Percentiles rank a stretch among this genome's conserved stretches.
These are phyloP conservation scores for Gorsachius magnificus DNA, from an alignment of 2,797 vertebrate species.

Conservation along the genomic window DNA sequence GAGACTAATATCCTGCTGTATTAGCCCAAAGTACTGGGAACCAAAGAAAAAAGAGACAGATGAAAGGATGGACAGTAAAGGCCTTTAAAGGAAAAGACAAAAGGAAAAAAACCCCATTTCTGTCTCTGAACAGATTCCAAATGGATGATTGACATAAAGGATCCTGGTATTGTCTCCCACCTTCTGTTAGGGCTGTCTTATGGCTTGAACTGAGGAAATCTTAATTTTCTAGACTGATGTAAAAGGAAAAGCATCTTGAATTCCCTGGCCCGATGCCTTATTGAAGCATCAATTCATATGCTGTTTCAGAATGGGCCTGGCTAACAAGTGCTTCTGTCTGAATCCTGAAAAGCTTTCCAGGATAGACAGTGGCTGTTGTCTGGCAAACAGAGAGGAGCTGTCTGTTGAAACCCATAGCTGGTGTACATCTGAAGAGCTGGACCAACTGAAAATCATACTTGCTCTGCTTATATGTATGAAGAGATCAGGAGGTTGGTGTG, in stretches of 20 bases:
- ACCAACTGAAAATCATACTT: not conserved
- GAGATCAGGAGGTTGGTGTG: not conserved
- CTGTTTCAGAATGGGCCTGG: slow-evolving; percentile 2
- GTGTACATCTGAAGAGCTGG: not conserved
- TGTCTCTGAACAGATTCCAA: slow-evolving; percentile 35
- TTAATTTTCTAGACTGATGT: slow-evolving; percentile 38
- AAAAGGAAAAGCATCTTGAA: slow-evolving; percentile 45
- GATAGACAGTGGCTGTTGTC: not conserved
- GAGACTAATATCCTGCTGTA: slow-evolving; percentile 2
- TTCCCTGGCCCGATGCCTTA: slow-evolving; percentile 43
- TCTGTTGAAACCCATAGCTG: not conserved
- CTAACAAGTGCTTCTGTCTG: slow-evolving; percentile 1
- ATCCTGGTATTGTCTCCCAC: slow-evolving; percentile 16
- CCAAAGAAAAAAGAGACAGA: slow-evolving; percentile 2
- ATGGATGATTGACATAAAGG: slow-evolving; percentile 23
- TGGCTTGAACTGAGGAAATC: slow-evolving; percentile 29
- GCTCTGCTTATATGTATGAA: not conserved
- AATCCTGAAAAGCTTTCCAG: slow-evolving; percentile 14
- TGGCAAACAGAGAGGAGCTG: not conserved
- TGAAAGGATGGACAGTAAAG: slow-evolving; percentile 26
- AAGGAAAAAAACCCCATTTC: not conserved
- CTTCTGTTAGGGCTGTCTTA: slow-evolving; percentile 45
- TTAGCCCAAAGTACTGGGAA: not conserved
- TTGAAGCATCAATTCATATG: slow-evolving; percentile 35
- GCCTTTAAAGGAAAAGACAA: slow-evolving; percentile 22